phyloP scores from a whole-genome alignment of 2,113 vertebrate genomes.

The Porphyrio hochstetteri region DNA sequence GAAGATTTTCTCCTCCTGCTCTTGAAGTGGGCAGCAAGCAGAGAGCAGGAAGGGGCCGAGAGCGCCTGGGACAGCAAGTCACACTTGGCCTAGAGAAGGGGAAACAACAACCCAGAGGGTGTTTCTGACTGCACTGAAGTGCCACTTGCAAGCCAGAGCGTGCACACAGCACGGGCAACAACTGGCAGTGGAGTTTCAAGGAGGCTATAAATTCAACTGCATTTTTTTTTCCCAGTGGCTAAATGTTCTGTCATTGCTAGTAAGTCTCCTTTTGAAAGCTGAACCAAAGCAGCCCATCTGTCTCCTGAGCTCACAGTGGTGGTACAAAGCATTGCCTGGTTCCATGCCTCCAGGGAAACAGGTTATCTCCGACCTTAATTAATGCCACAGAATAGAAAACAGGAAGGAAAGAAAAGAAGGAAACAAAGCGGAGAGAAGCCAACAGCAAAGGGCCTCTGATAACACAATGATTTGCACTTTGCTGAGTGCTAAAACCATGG shows the following conservation, averaged over 20 bases:
- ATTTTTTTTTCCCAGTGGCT: background rate
- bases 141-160: background rate
- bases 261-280: background rate
- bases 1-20: background rate
- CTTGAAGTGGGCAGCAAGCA: accelerated
- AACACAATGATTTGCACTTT: background rate
- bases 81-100: background rate
- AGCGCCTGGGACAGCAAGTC: background rate
- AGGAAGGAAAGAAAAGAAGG: no score
- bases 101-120: background rate
- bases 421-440: background rate
- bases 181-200: background rate
- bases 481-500: background rate
- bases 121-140: background rate
- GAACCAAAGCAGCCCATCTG: background rate
- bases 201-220: background rate
- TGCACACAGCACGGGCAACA: background rate
- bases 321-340: background rate
- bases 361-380: background rate
- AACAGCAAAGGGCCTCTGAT: background rate
- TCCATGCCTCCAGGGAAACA: background rate
- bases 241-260: background rate
- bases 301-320: background rate
- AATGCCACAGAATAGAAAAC: background rate
- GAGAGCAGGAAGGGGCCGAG: background rate